phyloP scores from a whole-genome alignment of 1,140 invertebrate species.

The Amyelois transitella region DNA sequence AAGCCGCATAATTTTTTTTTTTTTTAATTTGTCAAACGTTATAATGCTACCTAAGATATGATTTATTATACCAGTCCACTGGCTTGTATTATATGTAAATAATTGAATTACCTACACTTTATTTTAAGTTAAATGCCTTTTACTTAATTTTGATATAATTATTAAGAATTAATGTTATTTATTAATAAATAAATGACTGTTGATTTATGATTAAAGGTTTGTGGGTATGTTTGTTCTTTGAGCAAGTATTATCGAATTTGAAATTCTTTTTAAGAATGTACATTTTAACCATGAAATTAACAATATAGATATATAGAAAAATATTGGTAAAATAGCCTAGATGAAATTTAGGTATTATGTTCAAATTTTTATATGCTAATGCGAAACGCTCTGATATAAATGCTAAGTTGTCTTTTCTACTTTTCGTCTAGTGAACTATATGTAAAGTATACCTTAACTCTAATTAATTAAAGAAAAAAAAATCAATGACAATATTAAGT shows the following conservation, averaged over 20 bases:
- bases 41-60: neutral
- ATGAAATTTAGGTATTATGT: conserved; percentile 15
- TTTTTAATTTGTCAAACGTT: no score
- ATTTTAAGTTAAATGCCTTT: no score
- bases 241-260: conserved; percentile 29
- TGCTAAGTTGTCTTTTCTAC: conserved; percentile 39
- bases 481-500: conserved; percentile 71
- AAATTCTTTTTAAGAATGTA: conserved; percentile 31
- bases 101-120: neutral
- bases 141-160: neutral
- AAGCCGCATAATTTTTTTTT: no score
- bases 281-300: conserved; percentile 23
- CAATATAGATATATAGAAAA: conserved; percentile 21
- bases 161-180: neutral
- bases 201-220: conserved; percentile 5
- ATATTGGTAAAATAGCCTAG: conserved; percentile 21
- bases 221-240: conserved; percentile 12
- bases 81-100: conserved; percentile 1
- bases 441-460: conserved; percentile 60
- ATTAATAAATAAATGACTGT: conserved; percentile 1
- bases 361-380: conserved; percentile 15
- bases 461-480: conserved; percentile 67
- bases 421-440: conserved; percentile 45
- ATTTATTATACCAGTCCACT: neutral
- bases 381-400: conserved; percentile 20